Percentiles rank a stretch among this genome's conserved stretches.
These are phyloP conservation scores for Aphelenchoides fujianensis DNA, from an alignment of 1,140 invertebrate species.

Conservation along the genomic window DNA sequence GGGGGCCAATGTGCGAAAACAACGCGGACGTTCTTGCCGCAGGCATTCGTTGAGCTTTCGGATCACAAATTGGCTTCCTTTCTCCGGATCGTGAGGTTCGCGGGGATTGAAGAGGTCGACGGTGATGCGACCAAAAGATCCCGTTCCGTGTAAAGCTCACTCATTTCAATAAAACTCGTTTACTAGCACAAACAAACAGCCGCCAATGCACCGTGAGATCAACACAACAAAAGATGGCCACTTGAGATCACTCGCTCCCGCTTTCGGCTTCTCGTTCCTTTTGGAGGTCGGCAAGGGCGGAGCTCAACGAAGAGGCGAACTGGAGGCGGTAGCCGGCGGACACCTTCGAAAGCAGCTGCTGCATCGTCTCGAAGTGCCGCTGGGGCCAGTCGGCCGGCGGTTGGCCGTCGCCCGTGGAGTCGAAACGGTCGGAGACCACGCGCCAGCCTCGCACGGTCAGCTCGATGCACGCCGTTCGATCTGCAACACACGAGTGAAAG, in stretches of 20 bases:
- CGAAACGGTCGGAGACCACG: slow-evolving; percentile 37
- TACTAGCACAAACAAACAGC: too few species aligned
- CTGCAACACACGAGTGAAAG: slow-evolving; percentile 27
- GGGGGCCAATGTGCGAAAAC: too few species aligned
- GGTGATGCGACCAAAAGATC: background rate
- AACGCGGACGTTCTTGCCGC: too few species aligned
- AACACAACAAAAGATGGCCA: background rate
- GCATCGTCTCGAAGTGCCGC: slow-evolving; percentile 33
- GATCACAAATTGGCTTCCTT: too few species aligned
- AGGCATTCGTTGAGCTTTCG: too few species aligned
- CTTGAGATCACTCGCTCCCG: background rate
- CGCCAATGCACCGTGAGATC: background rate
- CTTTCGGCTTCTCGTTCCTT: slow-evolving; percentile 8
- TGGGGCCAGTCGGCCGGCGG: slow-evolving; percentile 27
- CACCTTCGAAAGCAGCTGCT: slow-evolving; percentile 24
- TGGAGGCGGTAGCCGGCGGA: slow-evolving; percentile 18
- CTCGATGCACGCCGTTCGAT: slow-evolving; percentile 41
- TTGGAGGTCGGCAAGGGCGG: slow-evolving; percentile 8
- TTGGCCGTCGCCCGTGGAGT: slow-evolving; percentile 47
- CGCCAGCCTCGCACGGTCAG: slow-evolving; percentile 44
- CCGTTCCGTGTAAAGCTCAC: background rate
- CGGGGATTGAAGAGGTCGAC: background rate
- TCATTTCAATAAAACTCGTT: background rate
- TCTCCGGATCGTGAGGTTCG: too few species aligned
- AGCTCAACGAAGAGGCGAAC: slow-evolving; percentile 18